A percentile compares a stretch with the other conserved stretches of the same genome.
These are phyloP conservation scores for Philaethria dido DNA, from an alignment of 2,888 invertebrate genomes.

Conservation along the genomic window DNA sequence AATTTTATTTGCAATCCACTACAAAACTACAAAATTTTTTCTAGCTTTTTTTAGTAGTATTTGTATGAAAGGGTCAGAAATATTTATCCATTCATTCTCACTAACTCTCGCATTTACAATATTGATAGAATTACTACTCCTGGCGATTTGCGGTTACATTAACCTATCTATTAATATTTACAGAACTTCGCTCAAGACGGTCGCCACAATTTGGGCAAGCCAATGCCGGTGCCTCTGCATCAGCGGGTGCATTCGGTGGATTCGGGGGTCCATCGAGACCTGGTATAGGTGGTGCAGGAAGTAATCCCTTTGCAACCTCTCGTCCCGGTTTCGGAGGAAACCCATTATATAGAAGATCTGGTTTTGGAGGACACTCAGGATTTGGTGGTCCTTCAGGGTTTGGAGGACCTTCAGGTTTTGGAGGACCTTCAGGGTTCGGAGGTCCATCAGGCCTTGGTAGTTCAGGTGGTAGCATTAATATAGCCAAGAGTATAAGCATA, in stretches of 20 bases:
- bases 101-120: too few relatives aligned
- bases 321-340: slow-evolving; percentile 31
- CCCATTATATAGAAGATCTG: slow-evolving; percentile 10
- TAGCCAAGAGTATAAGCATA: slow-evolving; percentile 61
- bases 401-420: slow-evolving; percentile 35
- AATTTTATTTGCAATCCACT: too few relatives aligned
- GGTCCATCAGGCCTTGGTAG: slow-evolving; percentile 26
- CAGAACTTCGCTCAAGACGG: slow-evolving; percentile 40
- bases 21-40: too few relatives aligned
- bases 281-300: slow-evolving; percentile 32
- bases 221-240: slow-evolving; percentile 42
- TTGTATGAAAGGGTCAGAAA: too few relatives aligned
- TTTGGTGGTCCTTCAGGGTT: slow-evolving; percentile 11
- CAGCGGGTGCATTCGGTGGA: slow-evolving; percentile 27
- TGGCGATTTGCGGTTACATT: too few relatives aligned
- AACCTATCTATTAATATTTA: not conserved
- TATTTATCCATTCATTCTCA: too few relatives aligned
- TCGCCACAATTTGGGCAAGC: slow-evolving; percentile 49
- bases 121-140: not conserved
- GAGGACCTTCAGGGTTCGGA: slow-evolving; percentile 28
- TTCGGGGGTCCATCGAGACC: slow-evolving; percentile 8
- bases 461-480: slow-evolving; percentile 47
- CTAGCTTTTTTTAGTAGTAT: too few relatives aligned
- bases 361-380: too few relatives aligned
- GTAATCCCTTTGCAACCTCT: slow-evolving; percentile 8